Base-by-base conservation (phyloP, 2,797 vertebrate species). In the Coilia nasus region DNA sequence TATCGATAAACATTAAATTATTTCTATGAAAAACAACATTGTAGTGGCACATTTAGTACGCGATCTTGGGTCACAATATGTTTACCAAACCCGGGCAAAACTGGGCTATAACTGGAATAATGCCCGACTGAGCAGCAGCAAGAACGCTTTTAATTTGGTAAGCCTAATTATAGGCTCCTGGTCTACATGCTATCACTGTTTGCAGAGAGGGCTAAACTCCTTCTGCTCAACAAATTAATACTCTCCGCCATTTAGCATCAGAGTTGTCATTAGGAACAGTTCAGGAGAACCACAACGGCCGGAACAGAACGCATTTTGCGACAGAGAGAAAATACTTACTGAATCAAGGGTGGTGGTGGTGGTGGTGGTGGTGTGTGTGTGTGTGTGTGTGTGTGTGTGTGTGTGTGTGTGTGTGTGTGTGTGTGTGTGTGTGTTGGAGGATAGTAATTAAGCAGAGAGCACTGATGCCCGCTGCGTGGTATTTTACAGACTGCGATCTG, bases 231-330 rank as follows among this genome's bases (percentile, higher is more conserved):
- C 88, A 88, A 85, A 91, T 89, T 90, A 90, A 90, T 88, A 86
- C 86, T 85, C 90, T 83, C 87, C 88, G 84, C 93, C 94, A 95
- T 95, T 95, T 95, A 95, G 94, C 91, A 92, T 92, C 88, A 90
- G 89, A 88, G 93, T 92, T 93, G 94, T 95, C 96, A 96, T 96
- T 96, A 95, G 89, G 89, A 89, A 89, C 9, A 14, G 9, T 54
- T 89, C 88, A 83, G 90, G 64, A 75, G 50, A 78, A 44, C 71
- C 71, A 1, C 25, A 17, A 71, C 71, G 71, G 35, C 71, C 21
- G 31, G 17, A 19, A 41, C 71, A 78, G 31, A 78, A 44, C 19
- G 35, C 71, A 19, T 78, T 78, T 78, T 15, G 71, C 6, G 31
- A 78, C 35, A 78, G 31, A 78, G 67, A 75, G 50, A 75, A 35